These are phyloP conservation scores for Podargus strigoides DNA, from an alignment of 2,797 vertebrate genomes.

Conservation along the genomic window DNA sequence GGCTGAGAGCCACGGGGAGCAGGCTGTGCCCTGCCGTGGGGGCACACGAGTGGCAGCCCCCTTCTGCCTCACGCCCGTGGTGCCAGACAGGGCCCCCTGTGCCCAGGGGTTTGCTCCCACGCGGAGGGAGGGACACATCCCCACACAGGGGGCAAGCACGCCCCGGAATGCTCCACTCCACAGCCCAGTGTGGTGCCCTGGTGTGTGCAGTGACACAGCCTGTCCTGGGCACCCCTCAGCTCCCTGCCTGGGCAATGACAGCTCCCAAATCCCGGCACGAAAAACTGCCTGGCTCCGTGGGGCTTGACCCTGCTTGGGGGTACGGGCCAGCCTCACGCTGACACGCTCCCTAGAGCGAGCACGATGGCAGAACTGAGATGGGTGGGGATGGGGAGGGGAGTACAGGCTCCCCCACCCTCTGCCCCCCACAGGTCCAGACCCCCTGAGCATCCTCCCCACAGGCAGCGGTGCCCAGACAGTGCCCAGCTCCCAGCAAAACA, in stretches of 20 bases:
- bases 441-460: rapidly evolving
- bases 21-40: rapidly evolving
- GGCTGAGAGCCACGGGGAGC: neutral
- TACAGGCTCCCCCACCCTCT: neutral
- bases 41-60: neutral
- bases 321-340: rapidly evolving
- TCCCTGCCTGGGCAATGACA: rapidly evolving
- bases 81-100: rapidly evolving
- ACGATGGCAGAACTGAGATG: rapidly evolving
- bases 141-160: rapidly evolving
- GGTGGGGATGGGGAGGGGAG: neutral
- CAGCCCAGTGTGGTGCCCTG: rapidly evolving
- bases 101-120: rapidly evolving
- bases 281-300: neutral
- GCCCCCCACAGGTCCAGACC: rapidly evolving
- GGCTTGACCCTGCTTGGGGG: rapidly evolving
- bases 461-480: neutral
- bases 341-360: rapidly evolving
- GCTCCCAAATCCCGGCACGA: neutral
- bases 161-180: rapidly evolving
- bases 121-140: rapidly evolving
- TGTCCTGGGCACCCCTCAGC: neutral
- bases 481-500: neutral
- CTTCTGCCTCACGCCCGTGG: rapidly evolving
- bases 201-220: neutral